Evolutionary conservation across 2,113 vertebrate genomes (phyloP), one percentile per base, ranked within the genome.

Genomic region (Halichoeres trimaculatus): DNA sequence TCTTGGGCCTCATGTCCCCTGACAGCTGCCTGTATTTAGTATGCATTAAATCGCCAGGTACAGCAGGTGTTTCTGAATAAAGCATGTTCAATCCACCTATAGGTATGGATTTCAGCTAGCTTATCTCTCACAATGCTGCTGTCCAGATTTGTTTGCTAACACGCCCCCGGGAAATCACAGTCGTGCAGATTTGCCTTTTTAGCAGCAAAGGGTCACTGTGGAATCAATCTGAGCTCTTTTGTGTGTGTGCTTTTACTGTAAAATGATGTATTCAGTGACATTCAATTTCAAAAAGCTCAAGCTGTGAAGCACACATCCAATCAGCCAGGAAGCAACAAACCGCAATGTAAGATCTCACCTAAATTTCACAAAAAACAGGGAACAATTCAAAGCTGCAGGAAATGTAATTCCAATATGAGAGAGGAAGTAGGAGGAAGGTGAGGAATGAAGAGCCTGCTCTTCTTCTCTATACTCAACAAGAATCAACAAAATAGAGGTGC

Each of bases 1-100:
- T 75, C 55, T 50, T 50, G 11, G 47, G 19, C 62, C 54, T n/a
- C 71, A 34, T 19, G 45, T 72, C 43, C 43, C 9, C 22, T 30
- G 34, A 68, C 76, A 84, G 70, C 62, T 74, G 71, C 38, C 59
- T 57, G 34, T 72, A 22, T 74, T 81, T 40, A 63, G 67, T 76
- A 75, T 80, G 78, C 80, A 85, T 85, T 82, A 61, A 79, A 80
- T 72, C 26, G 66, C 30, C 71, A 71, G 77, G 83, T 78, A 68
- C 57, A 69, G 79, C 86, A 81, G 77, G 60, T 87, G 83, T 84
- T 83, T 74, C 26, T 78, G 78, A 86, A 89, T 86, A 85, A 88
- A 71, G 67, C 51, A 89, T 81, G 78, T 19, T 70, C 66, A 10
- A 58, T 65, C 34, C 14, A 68, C 56, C 74, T 63, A 22, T 0